Base-by-base conservation (phyloP, 2,888 invertebrate species). In the Cyrtodaria siliqua region DNA sequence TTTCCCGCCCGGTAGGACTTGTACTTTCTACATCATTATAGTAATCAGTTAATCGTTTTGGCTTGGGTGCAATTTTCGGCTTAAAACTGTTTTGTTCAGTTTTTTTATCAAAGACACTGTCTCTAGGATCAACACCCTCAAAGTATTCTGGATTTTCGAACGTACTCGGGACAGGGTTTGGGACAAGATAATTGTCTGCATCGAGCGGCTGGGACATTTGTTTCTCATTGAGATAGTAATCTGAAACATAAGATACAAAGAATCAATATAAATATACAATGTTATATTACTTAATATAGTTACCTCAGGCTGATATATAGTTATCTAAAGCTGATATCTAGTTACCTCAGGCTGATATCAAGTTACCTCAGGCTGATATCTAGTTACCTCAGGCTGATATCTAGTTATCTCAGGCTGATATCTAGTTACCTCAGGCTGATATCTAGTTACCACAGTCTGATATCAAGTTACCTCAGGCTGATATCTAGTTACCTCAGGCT, bases 71-170 rank as follows among this genome's bases (percentile, higher is more conserved):
- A 16, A 76, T 52, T 63, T 77, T 73, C 2, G 80, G 80, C 64
- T 80, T 80, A n/a, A 74, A 59, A 69, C 69, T 70, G 44, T 44
- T 60, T 52, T 60, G 42, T 29, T 29, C 52, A 59, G 27, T 23
- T 62, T 47, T 40, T 38, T 26, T 24, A 23, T 27, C 38, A 20
- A 26, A 57, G n/a, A 44, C 38, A 40, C 18, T 26, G 14, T 24
- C 49, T 27, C 33, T 24, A 38, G 29, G 20, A 18, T 52, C 52
- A 44, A 72, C 75, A 24, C 70, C 75, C 12, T 84, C 85, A 55
- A 86, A 86, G 66, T 86, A 86, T 74, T 86, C 85, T 4, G 82
- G 85, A 80, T 86, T 86, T 72, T 86, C 81, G 71, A 85, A 79
- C 12, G 63, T 55, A 50, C 50, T 60, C 4, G 60, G 73, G 44